Evolutionary conservation across 2,113 vertebrate species (phyloP), one percentile per base, ranked within the genome.

Genomic region (Pontoporia blainvillei): DNA sequence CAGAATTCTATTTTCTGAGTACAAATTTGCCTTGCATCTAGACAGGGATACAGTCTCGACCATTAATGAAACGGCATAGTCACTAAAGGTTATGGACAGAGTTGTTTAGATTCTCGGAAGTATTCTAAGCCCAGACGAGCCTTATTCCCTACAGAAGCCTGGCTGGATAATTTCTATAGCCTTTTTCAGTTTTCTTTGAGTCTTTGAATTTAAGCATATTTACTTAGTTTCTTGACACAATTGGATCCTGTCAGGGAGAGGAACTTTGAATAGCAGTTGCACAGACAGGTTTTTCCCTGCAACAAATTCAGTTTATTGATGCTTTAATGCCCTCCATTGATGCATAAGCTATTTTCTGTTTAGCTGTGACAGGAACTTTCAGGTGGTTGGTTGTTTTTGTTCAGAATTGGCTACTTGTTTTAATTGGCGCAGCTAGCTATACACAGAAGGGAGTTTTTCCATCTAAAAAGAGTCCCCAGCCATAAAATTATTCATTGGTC

Each of bases 321-420:
- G 1, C 49, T 72, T 25, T 1, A 39, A 94, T 39, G 57, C 4
- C 39, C 25, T 15, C 0, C 89, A 84, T 13, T 96, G 94, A 95
- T 90, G 52, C 3, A 4, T 54, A 86, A 20, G 46, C 69, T 90
- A 2, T 23, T 93, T 78, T 81, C 31, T 5, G 1, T 81, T 96
- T 69, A 14, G 10, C 39, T 86, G 59, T 85, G 79, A 72, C 31
- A 52, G 25, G 17, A 96, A 94, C 31, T 2, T 4, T 14, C 31
- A 91, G 69, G 3, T 11, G 49, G n/a, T 31, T 62, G 44, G 52
- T 94, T 81, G 44, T 31, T 97, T 87, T 95, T 91, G 31, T 92
- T 97, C 57, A 20, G 69, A 88, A 95, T 89, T 92, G 41, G n/a
- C 72, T 97, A 4, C 0, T 69, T 89, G 92, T 46, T 97, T 82